Conservation (phyloP, 2,797 vertebrate genomes). For the Chelmon rostratus region DNA sequence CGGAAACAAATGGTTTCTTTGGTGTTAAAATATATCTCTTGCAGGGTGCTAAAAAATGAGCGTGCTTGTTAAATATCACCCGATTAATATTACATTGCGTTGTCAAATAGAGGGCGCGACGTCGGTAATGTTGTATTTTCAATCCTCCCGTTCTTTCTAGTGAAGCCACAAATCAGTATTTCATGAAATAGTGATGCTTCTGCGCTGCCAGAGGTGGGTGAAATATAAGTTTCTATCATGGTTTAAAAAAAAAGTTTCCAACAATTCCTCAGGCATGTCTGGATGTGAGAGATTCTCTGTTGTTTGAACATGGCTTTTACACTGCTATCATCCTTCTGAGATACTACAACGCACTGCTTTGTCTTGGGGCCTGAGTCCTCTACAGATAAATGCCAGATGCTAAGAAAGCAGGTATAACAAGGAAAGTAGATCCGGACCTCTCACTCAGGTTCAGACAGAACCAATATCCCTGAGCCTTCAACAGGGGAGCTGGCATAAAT, state of each 20-base stretch:
- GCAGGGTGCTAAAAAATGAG: neutral
- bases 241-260: constrained; percentile 35
- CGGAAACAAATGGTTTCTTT: constrained; percentile 19
- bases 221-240: constrained; percentile 38
- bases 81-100: constrained; percentile 31
- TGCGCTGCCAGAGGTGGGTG: constrained; percentile 20
- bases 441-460: constrained; percentile 73
- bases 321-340: constrained; percentile 47
- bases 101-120: constrained; percentile 27
- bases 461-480: constrained; percentile 75
- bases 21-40: constrained; percentile 4
- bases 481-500: constrained; percentile 67
- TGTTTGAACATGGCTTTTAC: constrained; percentile 63
- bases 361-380: constrained; percentile 47
- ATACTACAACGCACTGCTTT: constrained; percentile 40
- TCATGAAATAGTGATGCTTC: constrained; percentile 53
- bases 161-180: constrained; percentile 29
- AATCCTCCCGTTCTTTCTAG: constrained; percentile 1
- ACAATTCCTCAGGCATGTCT: constrained; percentile 53
- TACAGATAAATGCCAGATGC: constrained; percentile 66
- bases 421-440: constrained; percentile 61
- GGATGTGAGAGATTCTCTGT: constrained; percentile 48
- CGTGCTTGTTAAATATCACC: constrained; percentile 23
- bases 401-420: constrained; percentile 64
- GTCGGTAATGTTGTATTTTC: constrained; percentile 23